A percentile compares a stretch with the other conserved stretches of the same genome.
Conservation (phyloP, 2,113 vertebrate genomes). For the Zingel zingel region DNA sequence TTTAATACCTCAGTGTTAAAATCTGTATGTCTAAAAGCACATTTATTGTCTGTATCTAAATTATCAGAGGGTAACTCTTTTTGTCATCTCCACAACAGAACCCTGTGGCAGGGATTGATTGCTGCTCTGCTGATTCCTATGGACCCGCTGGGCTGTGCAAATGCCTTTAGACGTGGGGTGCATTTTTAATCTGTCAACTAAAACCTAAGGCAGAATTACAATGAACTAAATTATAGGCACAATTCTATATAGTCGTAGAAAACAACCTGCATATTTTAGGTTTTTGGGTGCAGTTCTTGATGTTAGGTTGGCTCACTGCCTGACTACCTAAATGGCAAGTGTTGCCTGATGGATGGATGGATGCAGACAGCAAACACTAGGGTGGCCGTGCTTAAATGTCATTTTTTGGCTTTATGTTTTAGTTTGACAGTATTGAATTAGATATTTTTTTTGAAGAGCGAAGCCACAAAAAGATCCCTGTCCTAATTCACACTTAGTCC, state of each 20-base stretch:
- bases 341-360: constrained; percentile 11
- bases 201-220: constrained; percentile 64
- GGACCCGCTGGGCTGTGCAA: constrained; percentile 71
- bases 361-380: not conserved
- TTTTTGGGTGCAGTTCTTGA: constrained; percentile 21
- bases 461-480: not conserved
- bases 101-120: constrained; percentile 74
- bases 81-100: constrained; percentile 55
- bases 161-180: constrained; percentile 65
- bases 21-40: constrained; percentile 18
- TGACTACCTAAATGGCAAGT: constrained; percentile 33
- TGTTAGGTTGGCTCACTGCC: constrained; percentile 19
- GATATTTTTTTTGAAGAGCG: not conserved
- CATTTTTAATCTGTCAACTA: constrained; percentile 74
- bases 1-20: constrained; percentile 1
- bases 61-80: constrained; percentile 35
- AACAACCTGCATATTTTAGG: constrained; percentile 2
- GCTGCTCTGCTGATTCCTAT: constrained; percentile 61
- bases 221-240: constrained; percentile 56
- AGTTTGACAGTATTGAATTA: not conserved
- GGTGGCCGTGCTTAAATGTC: not conserved
- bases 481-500: constrained; percentile 3
- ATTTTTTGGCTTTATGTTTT: not conserved
- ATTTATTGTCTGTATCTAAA: constrained; percentile 31
- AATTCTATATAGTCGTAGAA: constrained; percentile 35